Evolutionary conservation across 2,113 vertebrate species (phyloP).

Genomic region (Nannospalax galili): DNA sequence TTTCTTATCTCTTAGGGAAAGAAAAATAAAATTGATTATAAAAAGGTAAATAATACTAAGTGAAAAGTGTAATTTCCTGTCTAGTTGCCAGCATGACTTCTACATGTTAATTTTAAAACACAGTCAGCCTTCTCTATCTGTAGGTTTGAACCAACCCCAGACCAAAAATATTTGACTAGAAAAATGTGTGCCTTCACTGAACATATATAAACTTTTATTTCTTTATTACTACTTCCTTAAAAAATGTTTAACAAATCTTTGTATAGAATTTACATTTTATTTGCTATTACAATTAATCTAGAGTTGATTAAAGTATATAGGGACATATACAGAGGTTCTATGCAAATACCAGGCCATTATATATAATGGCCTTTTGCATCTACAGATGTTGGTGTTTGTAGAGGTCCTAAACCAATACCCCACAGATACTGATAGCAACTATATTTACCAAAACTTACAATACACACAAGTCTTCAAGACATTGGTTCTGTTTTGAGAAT

Average conservation of each 20-base stretch:
- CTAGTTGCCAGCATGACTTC: background rate
- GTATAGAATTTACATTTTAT: background rate
- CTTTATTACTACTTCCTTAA: background rate
- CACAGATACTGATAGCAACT: no score
- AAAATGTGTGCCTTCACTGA: background rate
- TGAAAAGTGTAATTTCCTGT: background rate
- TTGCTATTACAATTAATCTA: background rate
- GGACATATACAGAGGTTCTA: background rate
- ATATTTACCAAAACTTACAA: background rate
- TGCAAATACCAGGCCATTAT: background rate
- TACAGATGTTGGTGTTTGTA: background rate
- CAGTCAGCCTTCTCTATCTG: background rate
- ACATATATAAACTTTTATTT: background rate
- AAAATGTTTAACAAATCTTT: background rate
- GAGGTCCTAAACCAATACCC: background rate
- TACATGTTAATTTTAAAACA: constrained; percentile 1
- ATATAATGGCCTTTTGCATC: background rate
- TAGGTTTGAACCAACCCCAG: background rate
- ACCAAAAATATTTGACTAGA: background rate
- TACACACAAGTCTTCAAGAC: background rate
- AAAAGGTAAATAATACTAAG: background rate
- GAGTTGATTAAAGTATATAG: background rate
- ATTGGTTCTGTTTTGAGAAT: background rate
- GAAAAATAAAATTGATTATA: background rate
- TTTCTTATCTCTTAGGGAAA: background rate